Evolutionary conservation across 2,113 vertebrate species (phyloP), one percentile per base, ranked within the genome.

Genomic region (Toxotes jaculatrix): DNA sequence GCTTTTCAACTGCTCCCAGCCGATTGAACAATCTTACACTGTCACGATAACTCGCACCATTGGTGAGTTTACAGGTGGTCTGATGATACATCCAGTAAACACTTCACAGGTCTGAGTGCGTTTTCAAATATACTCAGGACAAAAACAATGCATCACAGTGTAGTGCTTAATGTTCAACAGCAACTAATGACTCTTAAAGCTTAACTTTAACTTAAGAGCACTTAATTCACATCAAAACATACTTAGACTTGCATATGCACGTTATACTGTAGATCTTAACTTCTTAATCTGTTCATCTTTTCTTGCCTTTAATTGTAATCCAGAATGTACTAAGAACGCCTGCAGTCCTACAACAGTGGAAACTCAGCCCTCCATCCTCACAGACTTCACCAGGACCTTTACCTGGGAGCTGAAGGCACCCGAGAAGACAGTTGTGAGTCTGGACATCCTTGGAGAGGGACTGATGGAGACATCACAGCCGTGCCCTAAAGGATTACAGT

Each of bases 301-400:
- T 19, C 8, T 32, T 74, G 11, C 65, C 59, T 74, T 51, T 7
- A 7, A 49, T 16, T 61, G 5, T 40, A 47, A 61, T 92, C 80
- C 94, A 99, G 97, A 96, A 83, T 98, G 97, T 70, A 93, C 93
- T 8, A 90, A 90, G 19, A 92, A 94, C 43, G 53, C 38, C 0
- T 98, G 97, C 90, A 96, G 87, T 51, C 95, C 95, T 0, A 77
- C 91, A 43, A 92, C 93, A 14, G 88, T 95, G 21, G 80, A 82
- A 43, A 91, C 95, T 56, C 94, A 95, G 57, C 77, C 93, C 31
- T 74, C 67, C 0, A 49, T 87, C n/a, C 83, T 97, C 12, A 89
- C 92, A 42, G 60, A 78, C 43, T 94, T 98, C 81, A 91, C 95
- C 77, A 95, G 94, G 67, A 96, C 94, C 40, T 97, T 95, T 74